Evolutionary conservation across 2,888 invertebrate genomes (phyloP).

Genomic region (Limenitis camilla): DNA sequence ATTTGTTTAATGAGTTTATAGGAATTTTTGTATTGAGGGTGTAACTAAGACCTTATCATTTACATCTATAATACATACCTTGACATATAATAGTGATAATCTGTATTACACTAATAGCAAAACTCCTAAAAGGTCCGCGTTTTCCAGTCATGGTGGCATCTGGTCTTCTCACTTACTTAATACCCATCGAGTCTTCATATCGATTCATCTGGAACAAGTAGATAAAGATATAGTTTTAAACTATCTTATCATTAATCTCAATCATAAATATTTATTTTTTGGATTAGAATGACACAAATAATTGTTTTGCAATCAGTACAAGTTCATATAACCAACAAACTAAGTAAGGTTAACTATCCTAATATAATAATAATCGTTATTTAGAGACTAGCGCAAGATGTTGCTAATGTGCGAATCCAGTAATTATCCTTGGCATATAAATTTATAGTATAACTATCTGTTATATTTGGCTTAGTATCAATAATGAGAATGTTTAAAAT

Average conservation of each 20-base stretch:
- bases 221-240: not conserved
- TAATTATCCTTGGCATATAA: conserved; percentile 8
- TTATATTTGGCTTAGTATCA: too few species aligned
- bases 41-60: not conserved
- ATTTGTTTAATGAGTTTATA: too few species aligned
- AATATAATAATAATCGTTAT: conserved; percentile 10
- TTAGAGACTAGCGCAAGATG: conserved; percentile 14
- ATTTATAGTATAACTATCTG: too few species aligned
- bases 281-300: too few species aligned
- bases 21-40: too few species aligned
- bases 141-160: conserved; percentile 52
- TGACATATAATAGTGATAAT: conserved; percentile 77
- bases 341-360: not conserved
- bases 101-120: conserved; percentile 75
- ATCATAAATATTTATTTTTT: not conserved
- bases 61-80: conserved; percentile 48
- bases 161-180: conserved; percentile 27
- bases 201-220: conserved; percentile 23
- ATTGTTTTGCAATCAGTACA: too few species aligned
- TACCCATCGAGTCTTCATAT: conserved; percentile 8
- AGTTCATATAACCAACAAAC: not conserved
- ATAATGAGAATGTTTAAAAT: too few species aligned
- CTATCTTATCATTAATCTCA: not conserved
- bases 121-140: conserved; percentile 60
- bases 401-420: conserved; percentile 12